phyloP scores from a whole-genome alignment of 1,140 invertebrate genomes.

The Choristoneura fumiferana region DNA sequence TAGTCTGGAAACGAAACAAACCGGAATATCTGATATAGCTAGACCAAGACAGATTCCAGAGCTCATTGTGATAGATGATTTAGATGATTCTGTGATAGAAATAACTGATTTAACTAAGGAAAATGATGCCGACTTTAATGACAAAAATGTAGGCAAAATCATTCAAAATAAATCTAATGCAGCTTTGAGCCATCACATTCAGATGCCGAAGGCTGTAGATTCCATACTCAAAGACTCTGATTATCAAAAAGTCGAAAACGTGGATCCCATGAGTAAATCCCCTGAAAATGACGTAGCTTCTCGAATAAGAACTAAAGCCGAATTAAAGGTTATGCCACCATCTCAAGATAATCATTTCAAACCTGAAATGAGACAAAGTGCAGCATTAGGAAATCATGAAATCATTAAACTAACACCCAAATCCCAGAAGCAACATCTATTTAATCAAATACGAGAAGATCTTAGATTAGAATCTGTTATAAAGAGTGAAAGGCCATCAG shows the following conservation, averaged over 20 bases:
- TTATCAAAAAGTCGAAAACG: conserved; percentile 47
- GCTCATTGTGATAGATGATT: conserved; percentile 73
- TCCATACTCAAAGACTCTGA: conserved; percentile 56
- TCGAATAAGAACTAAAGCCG: conserved; percentile 89
- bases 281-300: conserved; percentile 80
- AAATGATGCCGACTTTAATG: conserved; percentile 40
- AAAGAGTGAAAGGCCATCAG: conserved; percentile 50
- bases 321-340: conserved; percentile 83
- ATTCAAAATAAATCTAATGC: conserved; percentile 77
- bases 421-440: conserved; percentile 70
- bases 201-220: conserved; percentile 83
- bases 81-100: conserved; percentile 69
- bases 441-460: conserved; percentile 73
- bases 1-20: conserved; percentile 83
- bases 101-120: conserved; percentile 68
- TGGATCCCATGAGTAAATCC: conserved; percentile 53
- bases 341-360: conserved; percentile 52
- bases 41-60: conserved; percentile 71
- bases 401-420: conserved; percentile 58
- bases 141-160: conserved; percentile 65
- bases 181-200: conserved; percentile 79
- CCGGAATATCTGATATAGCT: conserved; percentile 76
- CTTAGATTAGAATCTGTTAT: conserved; percentile 67
- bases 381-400: conserved; percentile 32
- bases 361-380: conserved; percentile 36